phyloP scores from a whole-genome alignment of 1,140 invertebrate species.

The Bombus pascuorum region DNA sequence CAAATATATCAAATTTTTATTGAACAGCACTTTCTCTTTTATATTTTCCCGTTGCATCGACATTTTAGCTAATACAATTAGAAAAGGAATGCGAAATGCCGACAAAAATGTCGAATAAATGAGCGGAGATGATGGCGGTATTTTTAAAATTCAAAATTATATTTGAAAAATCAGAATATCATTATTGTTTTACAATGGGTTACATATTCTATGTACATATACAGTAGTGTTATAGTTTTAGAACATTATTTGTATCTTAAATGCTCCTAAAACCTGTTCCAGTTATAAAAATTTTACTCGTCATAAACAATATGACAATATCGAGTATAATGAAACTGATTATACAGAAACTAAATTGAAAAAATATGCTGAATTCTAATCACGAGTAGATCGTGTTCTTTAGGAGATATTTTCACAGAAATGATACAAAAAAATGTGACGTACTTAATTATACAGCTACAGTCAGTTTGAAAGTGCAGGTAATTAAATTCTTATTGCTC shows the following conservation, averaged over 20 bases:
- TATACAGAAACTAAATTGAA: slow-evolving; percentile 16
- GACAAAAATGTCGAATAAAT: neutral
- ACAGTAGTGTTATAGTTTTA: slow-evolving; percentile 52
- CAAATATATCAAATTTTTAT: slow-evolving; percentile 25
- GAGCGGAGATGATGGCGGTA: neutral
- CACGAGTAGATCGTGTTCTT: neutral
- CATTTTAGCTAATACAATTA: neutral
- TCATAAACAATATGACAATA: neutral
- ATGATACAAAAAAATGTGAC: slow-evolving; percentile 31
- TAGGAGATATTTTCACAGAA: neutral
- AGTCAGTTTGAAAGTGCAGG: slow-evolving; percentile 17
- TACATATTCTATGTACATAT: slow-evolving; percentile 57
- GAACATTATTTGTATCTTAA: slow-evolving; percentile 46
- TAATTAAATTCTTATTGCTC: slow-evolving; percentile 45
- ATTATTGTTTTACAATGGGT: slow-evolving; percentile 51
- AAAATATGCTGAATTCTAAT: slow-evolving; percentile 20
- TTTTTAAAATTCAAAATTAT: slow-evolving; percentile 34
- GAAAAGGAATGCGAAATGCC: neutral
- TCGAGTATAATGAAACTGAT: slow-evolving; percentile 30
- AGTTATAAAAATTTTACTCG: slow-evolving; percentile 37
- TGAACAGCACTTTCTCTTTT: neutral
- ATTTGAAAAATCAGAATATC: slow-evolving; percentile 1
- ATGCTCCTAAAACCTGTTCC: slow-evolving; percentile 26
- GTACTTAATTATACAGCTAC: neutral
- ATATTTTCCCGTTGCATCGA: neutral